These are phyloP conservation scores for Dinoponera quadriceps DNA, from an alignment of 1,140 invertebrate genomes.

Conservation along the genomic window DNA sequence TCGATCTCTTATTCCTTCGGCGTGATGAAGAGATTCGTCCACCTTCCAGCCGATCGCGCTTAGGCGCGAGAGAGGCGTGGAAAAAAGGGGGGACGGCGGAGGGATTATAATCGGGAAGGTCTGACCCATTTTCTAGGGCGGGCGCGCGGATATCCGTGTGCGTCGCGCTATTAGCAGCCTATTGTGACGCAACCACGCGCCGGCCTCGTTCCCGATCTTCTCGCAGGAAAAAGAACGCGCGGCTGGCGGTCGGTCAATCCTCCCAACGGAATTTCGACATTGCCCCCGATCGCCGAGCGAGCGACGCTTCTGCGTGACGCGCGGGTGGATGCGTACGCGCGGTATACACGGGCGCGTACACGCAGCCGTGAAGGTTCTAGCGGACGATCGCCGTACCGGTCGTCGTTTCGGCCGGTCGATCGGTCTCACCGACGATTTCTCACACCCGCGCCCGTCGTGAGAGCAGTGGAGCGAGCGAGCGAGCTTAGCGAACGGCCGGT, in stretches of 20 bases:
- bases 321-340: background rate
- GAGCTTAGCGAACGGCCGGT: constrained; percentile 26
- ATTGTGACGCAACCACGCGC: constrained; percentile 19
- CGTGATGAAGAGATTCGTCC: no score
- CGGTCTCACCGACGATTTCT: constrained; percentile 68
- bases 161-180: constrained; percentile 18
- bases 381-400: constrained; percentile 34
- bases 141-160: constrained; percentile 32
- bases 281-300: constrained; percentile 39
- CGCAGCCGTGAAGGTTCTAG: constrained; percentile 27
- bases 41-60: no score
- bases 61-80: background rate
- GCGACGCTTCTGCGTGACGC: background rate
- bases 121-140: background rate
- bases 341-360: constrained; percentile 31
- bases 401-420: constrained; percentile 14
- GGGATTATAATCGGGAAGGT: no score
- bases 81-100: background rate
- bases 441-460: constrained; percentile 62
- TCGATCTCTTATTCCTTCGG: no score
- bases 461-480: background rate
- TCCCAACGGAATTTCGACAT: constrained; percentile 44
- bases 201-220: constrained; percentile 33
- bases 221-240: background rate
- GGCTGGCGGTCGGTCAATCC: constrained; percentile 11